Evolutionary conservation across 2,797 vertebrate genomes (phyloP).

Genomic region (Hyperoplus lanceolatus): DNA sequence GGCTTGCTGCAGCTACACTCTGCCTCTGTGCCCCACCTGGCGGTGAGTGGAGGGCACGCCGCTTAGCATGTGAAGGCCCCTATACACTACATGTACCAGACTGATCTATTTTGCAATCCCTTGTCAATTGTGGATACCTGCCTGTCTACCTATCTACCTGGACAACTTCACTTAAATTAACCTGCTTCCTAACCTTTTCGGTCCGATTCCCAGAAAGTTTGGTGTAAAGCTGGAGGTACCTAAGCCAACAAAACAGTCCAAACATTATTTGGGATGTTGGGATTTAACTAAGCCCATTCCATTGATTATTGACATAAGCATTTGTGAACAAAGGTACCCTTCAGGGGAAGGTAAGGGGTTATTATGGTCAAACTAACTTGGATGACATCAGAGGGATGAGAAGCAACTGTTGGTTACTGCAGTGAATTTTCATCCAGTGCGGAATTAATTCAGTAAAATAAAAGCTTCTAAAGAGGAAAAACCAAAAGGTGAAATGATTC

Average conservation of each 20-base stretch:
- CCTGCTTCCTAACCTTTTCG: too few species aligned
- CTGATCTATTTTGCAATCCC: too few species aligned
- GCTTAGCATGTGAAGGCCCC: too few species aligned
- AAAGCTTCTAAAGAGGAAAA: background rate
- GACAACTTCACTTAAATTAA: too few species aligned
- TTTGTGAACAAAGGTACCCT: background rate
- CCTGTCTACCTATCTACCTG: too few species aligned
- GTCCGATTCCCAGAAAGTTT: background rate
- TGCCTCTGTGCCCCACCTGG: too few species aligned
- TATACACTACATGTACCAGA: too few species aligned
- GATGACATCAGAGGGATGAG: background rate
- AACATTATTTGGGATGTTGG: background rate
- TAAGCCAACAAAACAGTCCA: background rate
- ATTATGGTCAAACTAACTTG: background rate
- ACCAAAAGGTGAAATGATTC: background rate
- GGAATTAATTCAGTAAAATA: background rate
- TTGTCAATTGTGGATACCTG: too few species aligned
- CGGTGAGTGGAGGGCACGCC: too few species aligned
- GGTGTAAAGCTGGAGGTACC: background rate
- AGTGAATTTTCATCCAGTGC: background rate
- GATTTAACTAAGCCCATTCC: background rate
- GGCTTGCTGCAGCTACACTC: too few species aligned
- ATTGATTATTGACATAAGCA: conserved; percentile 2
- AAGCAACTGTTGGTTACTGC: conserved; percentile 5
- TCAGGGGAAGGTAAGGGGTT: background rate